Evolutionary conservation across 2,113 vertebrate species (phyloP).

Genomic region (Oenanthe melanoleuca): DNA sequence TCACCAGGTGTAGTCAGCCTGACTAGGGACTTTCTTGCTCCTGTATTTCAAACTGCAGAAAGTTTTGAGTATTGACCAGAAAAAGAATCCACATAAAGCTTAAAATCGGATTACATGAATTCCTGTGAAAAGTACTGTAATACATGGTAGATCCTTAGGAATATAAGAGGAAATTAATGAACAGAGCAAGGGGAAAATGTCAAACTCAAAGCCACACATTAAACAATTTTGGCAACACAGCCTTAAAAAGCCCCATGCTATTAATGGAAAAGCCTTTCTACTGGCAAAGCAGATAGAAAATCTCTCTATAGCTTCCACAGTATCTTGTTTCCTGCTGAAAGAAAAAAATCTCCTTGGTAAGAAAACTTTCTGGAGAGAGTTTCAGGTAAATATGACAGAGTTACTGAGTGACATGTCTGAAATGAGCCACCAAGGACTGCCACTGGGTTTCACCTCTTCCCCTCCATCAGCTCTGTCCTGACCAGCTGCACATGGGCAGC

Average conservation of each 20-base stretch:
- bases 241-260: neutral
- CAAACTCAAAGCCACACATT: neutral
- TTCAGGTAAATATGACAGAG: neutral
- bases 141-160: neutral
- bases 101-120: neutral
- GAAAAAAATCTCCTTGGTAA: neutral
- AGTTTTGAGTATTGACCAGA: neutral
- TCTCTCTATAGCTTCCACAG: conserved; percentile 52
- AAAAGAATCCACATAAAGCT: neutral
- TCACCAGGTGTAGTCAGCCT: neutral
- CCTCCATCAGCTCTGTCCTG: fast-evolving
- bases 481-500: neutral
- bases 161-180: neutral
- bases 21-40: neutral
- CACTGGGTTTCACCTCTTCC: neutral
- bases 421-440: neutral
- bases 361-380: neutral
- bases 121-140: neutral
- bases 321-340: conserved; percentile 45
- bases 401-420: neutral
- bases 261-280: neutral
- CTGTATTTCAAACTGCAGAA: neutral
- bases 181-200: neutral
- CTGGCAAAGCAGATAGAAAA: conserved; percentile 15
- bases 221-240: neutral